These are phyloP conservation scores for Porites lobata DNA, from an alignment of 92 coral and sea anemone genomes.

Conservation along the genomic window DNA sequence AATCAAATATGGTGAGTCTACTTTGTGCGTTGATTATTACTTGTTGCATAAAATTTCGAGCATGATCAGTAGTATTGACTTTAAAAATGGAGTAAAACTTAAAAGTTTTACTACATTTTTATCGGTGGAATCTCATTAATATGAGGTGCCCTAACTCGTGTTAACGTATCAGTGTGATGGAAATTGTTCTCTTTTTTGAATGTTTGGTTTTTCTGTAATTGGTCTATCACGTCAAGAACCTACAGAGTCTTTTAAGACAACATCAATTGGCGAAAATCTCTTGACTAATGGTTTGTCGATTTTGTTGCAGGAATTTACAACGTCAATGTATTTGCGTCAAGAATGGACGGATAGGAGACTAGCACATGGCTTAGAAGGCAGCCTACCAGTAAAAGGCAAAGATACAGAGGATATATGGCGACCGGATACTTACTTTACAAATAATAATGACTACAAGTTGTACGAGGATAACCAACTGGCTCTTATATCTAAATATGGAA, in stretches of 20 bases:
- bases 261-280: too few relatives aligned
- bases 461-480: constrained; percentile 90
- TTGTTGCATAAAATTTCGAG: too few relatives aligned
- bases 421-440: constrained; percentile 94
- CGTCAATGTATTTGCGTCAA: constrained; percentile 92
- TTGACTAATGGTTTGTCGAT: neutral
- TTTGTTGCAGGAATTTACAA: constrained; percentile 85
- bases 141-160: too few relatives aligned
- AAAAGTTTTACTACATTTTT: too few relatives aligned
- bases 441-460: constrained; percentile 85
- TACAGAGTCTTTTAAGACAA: too few relatives aligned
- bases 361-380: constrained; percentile 83
- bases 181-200: too few relatives aligned
- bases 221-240: too few relatives aligned
- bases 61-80: too few relatives aligned
- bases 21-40: neutral
- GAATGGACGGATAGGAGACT: constrained; percentile 91
- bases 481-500: constrained; percentile 88
- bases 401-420: constrained; percentile 93
- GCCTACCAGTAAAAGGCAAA: constrained; percentile 86
- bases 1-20: constrained; percentile 90
- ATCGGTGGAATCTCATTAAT: too few relatives aligned
- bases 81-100: too few relatives aligned
- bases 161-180: too few relatives aligned
- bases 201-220: too few relatives aligned